A percentile compares a stretch with the other conserved stretches of the same genome.
These are phyloP conservation scores for Choloepus didactylus DNA, from an alignment of 2,797 vertebrate species.

Conservation along the genomic window DNA sequence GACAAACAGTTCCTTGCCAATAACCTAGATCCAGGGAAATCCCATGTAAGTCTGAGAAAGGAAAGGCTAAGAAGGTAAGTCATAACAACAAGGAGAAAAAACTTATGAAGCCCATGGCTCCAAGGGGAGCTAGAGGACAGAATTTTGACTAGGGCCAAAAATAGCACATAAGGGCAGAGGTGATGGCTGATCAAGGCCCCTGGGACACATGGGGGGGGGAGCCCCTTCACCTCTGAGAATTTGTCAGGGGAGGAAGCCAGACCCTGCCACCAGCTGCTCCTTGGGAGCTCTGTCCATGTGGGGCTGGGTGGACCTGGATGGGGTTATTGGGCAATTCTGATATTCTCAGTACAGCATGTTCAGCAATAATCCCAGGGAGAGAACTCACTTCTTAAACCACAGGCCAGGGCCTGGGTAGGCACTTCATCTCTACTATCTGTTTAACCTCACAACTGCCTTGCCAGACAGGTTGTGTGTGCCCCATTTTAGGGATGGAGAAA, in stretches of 20 bases:
- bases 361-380: background rate
- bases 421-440: background rate
- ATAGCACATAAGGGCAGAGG: fast-evolving
- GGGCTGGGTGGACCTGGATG: background rate
- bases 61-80: background rate
- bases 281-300: background rate
- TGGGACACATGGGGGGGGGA: background rate
- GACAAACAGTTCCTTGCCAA: background rate
- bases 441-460: background rate
- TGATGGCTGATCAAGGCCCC: background rate
- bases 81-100: background rate
- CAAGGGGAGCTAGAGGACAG: background rate
- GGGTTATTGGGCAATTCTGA: background rate
- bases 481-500: background rate
- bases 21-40: background rate
- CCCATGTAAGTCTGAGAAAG: background rate
- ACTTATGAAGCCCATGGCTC: background rate
- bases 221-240: background rate
- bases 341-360: background rate
- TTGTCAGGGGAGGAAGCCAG: background rate
- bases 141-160: background rate
- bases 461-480: background rate
- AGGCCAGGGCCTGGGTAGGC: background rate
- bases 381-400: background rate
- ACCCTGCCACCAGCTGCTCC: background rate